phyloP scores from a whole-genome alignment of 2,888 invertebrate species.

The Andrena praecox region DNA sequence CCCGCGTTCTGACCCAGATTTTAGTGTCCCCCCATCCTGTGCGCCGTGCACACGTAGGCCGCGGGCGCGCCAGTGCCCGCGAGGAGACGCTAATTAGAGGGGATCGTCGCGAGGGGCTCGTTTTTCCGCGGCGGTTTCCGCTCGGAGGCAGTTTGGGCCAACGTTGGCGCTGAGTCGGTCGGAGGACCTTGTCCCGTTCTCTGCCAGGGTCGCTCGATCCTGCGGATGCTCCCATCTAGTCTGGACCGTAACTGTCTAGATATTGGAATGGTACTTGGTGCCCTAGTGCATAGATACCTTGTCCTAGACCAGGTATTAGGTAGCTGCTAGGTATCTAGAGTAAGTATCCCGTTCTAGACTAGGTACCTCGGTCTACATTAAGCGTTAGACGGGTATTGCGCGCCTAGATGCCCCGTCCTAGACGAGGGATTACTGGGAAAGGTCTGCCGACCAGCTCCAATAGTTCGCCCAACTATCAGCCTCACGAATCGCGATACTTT shows the following conservation, averaged over 20 bases:
- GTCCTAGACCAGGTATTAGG: neutral
- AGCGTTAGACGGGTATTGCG: neutral
- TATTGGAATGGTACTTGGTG: neutral
- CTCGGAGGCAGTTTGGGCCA: slow-evolving; percentile 16
- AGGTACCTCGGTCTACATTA: neutral
- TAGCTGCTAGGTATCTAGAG: neutral
- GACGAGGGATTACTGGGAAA: neutral
- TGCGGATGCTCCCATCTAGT: neutral
- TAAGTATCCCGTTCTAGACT: neutral
- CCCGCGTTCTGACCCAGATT: slow-evolving; percentile 55
- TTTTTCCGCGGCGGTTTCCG: slow-evolving; percentile 15
- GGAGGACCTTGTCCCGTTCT: neutral
- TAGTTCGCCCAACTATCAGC: neutral
- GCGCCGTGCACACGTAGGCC: slow-evolving; percentile 28
- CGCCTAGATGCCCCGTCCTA: neutral
- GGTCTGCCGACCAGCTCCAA: neutral
- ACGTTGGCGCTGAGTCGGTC: slow-evolving; percentile 2
- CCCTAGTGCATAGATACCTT: neutral
- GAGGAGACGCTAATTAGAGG: slow-evolving; percentile 45
- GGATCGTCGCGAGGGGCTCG: slow-evolving; percentile 13
- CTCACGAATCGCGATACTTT: neutral
- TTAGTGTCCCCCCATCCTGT: slow-evolving; percentile 44
- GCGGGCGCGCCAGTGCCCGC: slow-evolving; percentile 27
- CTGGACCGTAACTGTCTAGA: neutral
- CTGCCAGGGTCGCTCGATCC: neutral